Evolutionary conservation across 2,113 vertebrate species (phyloP).

Genomic region (Aviceda subcristata): DNA sequence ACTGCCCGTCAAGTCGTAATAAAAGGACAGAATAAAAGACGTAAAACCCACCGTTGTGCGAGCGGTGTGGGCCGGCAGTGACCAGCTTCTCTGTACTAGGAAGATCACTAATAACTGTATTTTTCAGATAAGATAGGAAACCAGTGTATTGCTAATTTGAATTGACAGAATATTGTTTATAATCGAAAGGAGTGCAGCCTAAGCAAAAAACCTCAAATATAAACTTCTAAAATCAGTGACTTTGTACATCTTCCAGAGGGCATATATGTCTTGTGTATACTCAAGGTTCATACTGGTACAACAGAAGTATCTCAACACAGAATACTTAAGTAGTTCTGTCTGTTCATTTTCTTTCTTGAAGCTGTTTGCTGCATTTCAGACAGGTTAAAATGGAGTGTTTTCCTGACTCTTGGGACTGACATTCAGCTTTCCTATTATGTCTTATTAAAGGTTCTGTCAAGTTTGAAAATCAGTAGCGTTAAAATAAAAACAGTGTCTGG

Average conservation of each 20-base stretch:
- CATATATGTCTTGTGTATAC: accelerated
- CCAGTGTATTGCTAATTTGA: neutral
- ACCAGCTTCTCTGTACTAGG: accelerated
- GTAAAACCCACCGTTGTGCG: neutral
- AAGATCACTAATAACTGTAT: neutral
- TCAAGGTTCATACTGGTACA: accelerated
- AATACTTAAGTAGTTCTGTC: neutral
- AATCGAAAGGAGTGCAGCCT: neutral
- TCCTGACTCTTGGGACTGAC: constrained; percentile 30
- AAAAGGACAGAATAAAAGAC: neutral
- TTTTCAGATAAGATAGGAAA: neutral
- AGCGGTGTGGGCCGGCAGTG: neutral
- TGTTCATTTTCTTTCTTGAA: neutral
- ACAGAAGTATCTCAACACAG: neutral
- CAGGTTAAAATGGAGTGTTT: constrained; percentile 23
- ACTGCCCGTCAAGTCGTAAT: neutral
- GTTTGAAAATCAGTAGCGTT: constrained; percentile 20
- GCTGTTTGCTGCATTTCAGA: constrained; percentile 43
- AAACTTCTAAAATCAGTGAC: neutral
- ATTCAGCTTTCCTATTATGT: constrained; percentile 33
- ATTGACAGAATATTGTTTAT: neutral
- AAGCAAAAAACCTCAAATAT: neutral
- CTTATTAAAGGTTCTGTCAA: constrained; percentile 49
- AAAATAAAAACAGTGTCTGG: constrained; percentile 43
- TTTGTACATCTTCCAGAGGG: neutral